phyloP scores from a whole-genome alignment of 1,140 invertebrate genomes.

The Mizuhopecten yessoensis region DNA sequence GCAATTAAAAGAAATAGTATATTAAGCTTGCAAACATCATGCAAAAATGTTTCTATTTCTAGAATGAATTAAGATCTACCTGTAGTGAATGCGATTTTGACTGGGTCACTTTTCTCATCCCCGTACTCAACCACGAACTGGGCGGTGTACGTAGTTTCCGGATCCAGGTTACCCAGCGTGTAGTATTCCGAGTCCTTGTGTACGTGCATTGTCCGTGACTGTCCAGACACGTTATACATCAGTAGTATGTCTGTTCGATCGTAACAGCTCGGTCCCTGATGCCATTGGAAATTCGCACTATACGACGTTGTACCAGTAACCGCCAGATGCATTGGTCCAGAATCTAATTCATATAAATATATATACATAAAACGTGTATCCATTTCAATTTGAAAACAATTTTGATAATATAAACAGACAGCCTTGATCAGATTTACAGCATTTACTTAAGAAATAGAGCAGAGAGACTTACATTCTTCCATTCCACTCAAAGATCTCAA shows the following conservation, averaged over 20 bases:
- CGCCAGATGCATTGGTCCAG: constrained; percentile 52
- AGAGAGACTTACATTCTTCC: constrained; percentile 48
- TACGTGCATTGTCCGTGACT: neutral
- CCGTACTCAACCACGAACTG: constrained; percentile 53
- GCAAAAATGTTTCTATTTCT: neutral
- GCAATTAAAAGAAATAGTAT: no score
- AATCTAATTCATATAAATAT: no score
- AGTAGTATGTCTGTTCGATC: constrained; percentile 40
- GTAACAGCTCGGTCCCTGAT: constrained; percentile 48
- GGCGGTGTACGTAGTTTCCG: constrained; percentile 51
- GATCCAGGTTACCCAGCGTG: constrained; percentile 46
- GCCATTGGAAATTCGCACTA: constrained; percentile 50
- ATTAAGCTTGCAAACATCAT: no score
- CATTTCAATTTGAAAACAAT: no score
- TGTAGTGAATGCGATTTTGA: constrained; percentile 51
- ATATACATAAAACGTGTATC: no score
- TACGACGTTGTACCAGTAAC: constrained; percentile 31
- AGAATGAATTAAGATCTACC: neutral
- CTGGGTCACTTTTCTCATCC: constrained; percentile 47
- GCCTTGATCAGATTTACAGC: no score
- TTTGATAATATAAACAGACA: no score
- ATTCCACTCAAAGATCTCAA: constrained; percentile 45
- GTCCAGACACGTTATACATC: neutral
- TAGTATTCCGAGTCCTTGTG: constrained; percentile 48
- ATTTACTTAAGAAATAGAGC: no score